phyloP scores from a whole-genome alignment of 2,113 vertebrate species.

The Rallus limicola region DNA sequence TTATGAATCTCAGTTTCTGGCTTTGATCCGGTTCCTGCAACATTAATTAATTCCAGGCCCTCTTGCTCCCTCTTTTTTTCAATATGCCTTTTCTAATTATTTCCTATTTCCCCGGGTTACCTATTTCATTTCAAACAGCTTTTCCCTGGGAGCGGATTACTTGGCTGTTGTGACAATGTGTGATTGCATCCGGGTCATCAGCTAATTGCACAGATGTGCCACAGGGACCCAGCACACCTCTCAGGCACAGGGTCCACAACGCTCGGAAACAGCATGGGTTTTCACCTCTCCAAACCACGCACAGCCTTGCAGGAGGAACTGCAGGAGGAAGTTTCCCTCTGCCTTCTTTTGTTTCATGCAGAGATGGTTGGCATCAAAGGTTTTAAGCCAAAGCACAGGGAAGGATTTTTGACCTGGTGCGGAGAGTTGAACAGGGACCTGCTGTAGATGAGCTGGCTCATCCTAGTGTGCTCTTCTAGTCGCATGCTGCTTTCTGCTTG shows the following conservation, averaged over 20 bases:
- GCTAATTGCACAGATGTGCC: background rate
- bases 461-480: background rate
- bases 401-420: background rate
- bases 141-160: background rate
- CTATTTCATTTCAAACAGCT: background rate
- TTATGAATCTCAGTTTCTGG: background rate
- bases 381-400: background rate
- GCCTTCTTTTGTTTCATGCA: background rate
- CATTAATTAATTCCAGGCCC: background rate
- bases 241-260: rapidly evolving
- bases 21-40: background rate
- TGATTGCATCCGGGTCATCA: background rate
- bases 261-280: rapidly evolving
- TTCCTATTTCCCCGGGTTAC: background rate
- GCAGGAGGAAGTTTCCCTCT: background rate
- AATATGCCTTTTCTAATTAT: background rate
- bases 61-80: background rate
- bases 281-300: background rate
- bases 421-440: background rate
- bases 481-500: background rate
- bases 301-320: background rate
- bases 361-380: background rate
- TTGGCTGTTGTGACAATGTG: background rate
- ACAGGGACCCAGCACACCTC: background rate
- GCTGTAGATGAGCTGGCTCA: rapidly evolving